These are phyloP conservation scores for Cynodonichthys magdalenae DNA, from an alignment of 2,797 vertebrate genomes.

Conservation along the genomic window DNA sequence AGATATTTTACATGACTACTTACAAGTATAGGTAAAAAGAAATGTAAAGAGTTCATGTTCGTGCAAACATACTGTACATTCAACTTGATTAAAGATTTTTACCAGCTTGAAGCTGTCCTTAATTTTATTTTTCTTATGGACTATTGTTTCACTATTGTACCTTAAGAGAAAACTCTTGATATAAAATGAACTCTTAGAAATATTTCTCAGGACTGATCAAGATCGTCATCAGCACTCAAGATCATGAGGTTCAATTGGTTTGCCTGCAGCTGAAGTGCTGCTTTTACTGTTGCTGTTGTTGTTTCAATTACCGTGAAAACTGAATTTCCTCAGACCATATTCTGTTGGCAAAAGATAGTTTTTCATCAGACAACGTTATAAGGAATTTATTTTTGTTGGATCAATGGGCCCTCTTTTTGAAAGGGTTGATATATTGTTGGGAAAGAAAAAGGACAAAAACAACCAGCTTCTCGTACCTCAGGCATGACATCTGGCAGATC, in stretches of 20 bases:
- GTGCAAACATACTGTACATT: no score
- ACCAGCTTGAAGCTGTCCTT: not conserved
- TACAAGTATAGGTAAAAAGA: no score
- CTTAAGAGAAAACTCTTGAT: constrained; percentile 25
- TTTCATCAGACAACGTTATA: constrained; percentile 53
- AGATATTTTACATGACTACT: no score
- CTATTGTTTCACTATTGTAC: not conserved
- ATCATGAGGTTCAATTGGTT: constrained; percentile 50
- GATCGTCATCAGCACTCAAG: constrained; percentile 35
- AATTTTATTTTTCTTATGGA: not conserved
- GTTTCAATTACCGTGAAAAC: constrained; percentile 44
- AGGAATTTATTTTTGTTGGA: constrained; percentile 24
- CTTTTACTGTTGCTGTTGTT: constrained; percentile 32
- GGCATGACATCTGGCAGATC: constrained; percentile 67
- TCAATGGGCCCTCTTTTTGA: constrained; percentile 10
- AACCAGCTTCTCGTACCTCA: constrained; percentile 45
- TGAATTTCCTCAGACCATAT: constrained; percentile 55
- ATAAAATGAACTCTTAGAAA: constrained; percentile 26
- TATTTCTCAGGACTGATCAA: constrained; percentile 23
- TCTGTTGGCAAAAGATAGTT: constrained; percentile 52
- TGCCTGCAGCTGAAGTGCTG: constrained; percentile 36
- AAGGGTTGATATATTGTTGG: not conserved
- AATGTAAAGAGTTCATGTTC: no score
- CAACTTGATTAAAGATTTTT: not conserved
- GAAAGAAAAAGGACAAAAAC: constrained; percentile 26